A percentile compares a stretch with the other conserved stretches of the same genome.
Evolutionary conservation across 2,797 vertebrate genomes (phyloP).

Genomic region (Netta rufina): DNA sequence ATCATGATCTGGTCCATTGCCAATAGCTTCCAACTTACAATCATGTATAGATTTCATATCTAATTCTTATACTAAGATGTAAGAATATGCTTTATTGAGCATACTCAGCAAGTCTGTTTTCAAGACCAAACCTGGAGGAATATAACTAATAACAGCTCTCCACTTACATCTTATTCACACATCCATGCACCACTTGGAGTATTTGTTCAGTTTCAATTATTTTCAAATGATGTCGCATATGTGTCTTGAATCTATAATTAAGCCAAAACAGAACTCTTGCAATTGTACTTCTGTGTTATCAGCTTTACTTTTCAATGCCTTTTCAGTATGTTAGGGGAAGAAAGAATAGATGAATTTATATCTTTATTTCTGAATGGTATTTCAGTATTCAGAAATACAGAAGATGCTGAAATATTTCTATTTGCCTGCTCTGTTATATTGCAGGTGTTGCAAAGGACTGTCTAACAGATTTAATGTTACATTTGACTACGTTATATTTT

Average conservation of each 20-base stretch:
- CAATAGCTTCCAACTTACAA: neutral
- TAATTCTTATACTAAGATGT: neutral
- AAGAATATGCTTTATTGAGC: neutral
- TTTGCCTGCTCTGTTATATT: neutral
- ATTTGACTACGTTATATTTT: neutral
- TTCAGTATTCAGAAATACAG: neutral
- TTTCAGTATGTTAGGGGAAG: neutral
- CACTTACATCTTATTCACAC: neutral
- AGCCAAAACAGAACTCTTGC: neutral
- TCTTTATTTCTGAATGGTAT: neutral
- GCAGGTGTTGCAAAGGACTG: neutral
- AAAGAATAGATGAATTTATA: neutral
- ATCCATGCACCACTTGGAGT: neutral
- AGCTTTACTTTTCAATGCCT: neutral
- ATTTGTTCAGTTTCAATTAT: conserved; percentile 9
- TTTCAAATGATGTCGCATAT: neutral
- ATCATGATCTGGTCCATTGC: neutral
- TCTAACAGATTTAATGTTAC: neutral
- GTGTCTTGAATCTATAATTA: neutral
- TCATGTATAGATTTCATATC: neutral
- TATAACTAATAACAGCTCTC: neutral
- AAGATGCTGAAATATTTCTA: neutral
- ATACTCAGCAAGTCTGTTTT: neutral
- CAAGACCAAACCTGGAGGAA: neutral
- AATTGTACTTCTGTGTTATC: neutral